Percentiles rank a stretch among this genome's conserved stretches.
These are phyloP conservation scores for Cyrtonyx montezumae DNA, from an alignment of 2,113 vertebrate genomes.

Conservation along the genomic window DNA sequence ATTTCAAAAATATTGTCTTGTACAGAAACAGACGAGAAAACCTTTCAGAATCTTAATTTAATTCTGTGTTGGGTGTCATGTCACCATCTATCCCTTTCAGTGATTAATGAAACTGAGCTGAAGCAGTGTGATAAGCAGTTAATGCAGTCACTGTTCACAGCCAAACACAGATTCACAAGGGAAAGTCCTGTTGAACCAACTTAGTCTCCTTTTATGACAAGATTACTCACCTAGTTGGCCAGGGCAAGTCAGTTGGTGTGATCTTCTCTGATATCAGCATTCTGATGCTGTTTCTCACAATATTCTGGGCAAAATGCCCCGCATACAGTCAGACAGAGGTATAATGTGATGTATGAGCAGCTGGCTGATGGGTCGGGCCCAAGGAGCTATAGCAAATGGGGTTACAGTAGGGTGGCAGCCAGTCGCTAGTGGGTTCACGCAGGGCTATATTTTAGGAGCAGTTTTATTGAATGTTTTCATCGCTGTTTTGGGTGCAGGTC, in stretches of 20 bases:
- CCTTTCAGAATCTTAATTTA: background rate
- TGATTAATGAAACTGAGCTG: background rate
- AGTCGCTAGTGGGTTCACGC: no score
- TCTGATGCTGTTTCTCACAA: background rate
- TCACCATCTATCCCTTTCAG: background rate
- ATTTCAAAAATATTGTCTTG: background rate
- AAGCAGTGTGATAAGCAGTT: background rate
- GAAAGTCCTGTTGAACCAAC: background rate
- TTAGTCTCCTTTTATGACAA: background rate
- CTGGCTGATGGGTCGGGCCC: no score
- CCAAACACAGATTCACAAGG: background rate
- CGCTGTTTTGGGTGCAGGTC: no score
- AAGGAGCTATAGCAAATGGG: no score
- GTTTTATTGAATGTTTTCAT: no score
- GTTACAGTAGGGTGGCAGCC: no score
- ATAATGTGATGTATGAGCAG: no score
- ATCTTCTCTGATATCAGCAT: background rate
- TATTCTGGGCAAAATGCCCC: background rate
- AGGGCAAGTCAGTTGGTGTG: background rate
- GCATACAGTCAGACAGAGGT: no score
- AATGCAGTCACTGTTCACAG: background rate
- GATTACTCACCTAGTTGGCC: background rate
- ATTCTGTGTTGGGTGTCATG: background rate
- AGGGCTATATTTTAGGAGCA: no score
- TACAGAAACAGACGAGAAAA: background rate